These are phyloP conservation scores for Polyergus mexicanus DNA, from an alignment of 1,140 invertebrate genomes.

Conservation along the genomic window DNA sequence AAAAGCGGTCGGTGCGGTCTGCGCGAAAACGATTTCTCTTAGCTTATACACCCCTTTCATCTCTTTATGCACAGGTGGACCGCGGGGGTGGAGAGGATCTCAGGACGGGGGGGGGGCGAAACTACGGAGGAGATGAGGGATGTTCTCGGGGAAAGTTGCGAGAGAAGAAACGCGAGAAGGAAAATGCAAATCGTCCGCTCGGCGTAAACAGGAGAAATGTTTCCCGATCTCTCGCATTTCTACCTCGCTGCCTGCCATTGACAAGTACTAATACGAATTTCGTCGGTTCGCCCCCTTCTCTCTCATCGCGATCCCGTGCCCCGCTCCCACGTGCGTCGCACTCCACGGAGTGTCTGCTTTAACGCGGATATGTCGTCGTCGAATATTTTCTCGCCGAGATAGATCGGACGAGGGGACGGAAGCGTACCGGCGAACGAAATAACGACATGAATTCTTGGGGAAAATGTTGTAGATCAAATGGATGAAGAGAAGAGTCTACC, in stretches of 20 bases:
- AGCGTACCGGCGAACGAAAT: neutral
- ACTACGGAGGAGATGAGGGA: neutral
- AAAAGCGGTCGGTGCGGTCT: constrained; percentile 55
- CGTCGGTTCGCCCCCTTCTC: neutral
- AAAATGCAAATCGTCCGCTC: constrained; percentile 66
- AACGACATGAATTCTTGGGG: constrained; percentile 2
- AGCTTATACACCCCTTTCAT: constrained; percentile 55
- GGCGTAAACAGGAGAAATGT: constrained; percentile 49
- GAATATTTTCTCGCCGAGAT: constrained; percentile 60
- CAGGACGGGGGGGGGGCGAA: neutral
- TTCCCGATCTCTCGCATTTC: constrained; percentile 50
- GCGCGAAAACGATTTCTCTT: constrained; percentile 49
- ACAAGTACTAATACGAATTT: constrained; percentile 72
- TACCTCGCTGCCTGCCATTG: constrained; percentile 61
- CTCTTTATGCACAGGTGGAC: constrained; percentile 61
- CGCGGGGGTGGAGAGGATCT: neutral
- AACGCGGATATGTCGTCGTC: constrained; percentile 43
- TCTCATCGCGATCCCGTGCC: too few relatives aligned
- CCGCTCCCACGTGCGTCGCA: neutral
- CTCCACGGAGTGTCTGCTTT: constrained; percentile 23
- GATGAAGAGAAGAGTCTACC: neutral
- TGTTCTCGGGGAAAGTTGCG: constrained; percentile 29
- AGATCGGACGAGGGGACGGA: constrained; percentile 12
- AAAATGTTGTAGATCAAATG: too few relatives aligned
- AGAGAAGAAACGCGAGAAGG: constrained; percentile 54